Base-by-base conservation (phyloP, 2,888 invertebrate species). In the Ectropis crepuscularia region DNA sequence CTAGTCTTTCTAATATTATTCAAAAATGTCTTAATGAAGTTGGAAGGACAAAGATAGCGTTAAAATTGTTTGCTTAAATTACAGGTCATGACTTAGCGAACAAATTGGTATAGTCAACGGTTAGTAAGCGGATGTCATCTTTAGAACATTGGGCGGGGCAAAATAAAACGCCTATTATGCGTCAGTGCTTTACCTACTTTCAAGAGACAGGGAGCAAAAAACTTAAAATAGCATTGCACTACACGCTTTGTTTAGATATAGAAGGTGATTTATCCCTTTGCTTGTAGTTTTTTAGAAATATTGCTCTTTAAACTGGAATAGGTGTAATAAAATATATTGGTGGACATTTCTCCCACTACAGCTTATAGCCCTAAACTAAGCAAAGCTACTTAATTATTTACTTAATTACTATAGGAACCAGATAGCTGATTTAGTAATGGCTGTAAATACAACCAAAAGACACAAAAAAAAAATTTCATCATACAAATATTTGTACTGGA, bases 31-130 rank as follows among this genome's bases (percentile, higher is more conserved):
- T 5, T 50, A 45, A 51, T 50, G n/a, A 16, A 16, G 12, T 46
- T 47, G 36, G 41, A 48, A 6, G 47, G 43, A 6, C 16, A 55
- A 64, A 65, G 53, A 57, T 62, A 57, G 48, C 66, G 57, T 61
- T 8, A 63, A 66, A 69, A 57, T 36, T 64, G 61, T 66, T 63
- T 69, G 53, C 11, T 46, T 53, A 54, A 51, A 36, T 54, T 47
- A 55, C 53, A 65, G 63, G 50, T 63, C 65, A 67, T 47, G 43
- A 67, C 61, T 63, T 48, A 6, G 61, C 50, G 61, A 67, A 69
- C 50, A 64, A 38, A 60, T 65, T 57, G 51, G 48, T 53, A 39
- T 58, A 48, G 49, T 53, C 39, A 54, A 65, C 47, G 37, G 28
- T 12, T 47, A 42, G n/a, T 39, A 39, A 38, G 43, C 48, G 46